Evolutionary conservation across 2,797 vertebrate genomes (phyloP).

Genomic region (Pampus argenteus): DNA sequence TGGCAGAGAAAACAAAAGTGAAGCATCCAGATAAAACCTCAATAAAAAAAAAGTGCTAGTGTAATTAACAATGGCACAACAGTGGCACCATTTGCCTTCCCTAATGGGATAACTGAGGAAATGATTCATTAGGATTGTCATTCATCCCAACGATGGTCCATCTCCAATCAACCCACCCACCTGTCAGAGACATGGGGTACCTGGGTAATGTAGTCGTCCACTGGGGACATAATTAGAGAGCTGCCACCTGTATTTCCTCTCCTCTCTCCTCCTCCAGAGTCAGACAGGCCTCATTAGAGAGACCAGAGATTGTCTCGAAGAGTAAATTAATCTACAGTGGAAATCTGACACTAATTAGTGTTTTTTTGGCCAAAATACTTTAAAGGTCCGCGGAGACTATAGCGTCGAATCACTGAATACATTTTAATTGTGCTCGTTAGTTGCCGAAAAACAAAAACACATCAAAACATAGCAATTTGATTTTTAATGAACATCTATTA

Average conservation of each 20-base stretch:
- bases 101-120: conserved; percentile 47
- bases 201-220: conserved; percentile 83
- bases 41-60: not conserved
- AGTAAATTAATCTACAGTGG: conserved; percentile 76
- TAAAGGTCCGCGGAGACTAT: conserved; percentile 66
- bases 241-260: conserved; percentile 75
- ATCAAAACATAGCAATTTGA: conserved; percentile 69
- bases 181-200: conserved; percentile 71
- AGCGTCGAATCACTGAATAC: conserved; percentile 58
- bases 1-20: conserved; percentile 21
- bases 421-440: conserved; percentile 76
- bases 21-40: conserved; percentile 9
- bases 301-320: conserved; percentile 41
- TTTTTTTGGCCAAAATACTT: conserved; percentile 73
- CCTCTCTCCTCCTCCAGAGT: conserved; percentile 58
- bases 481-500: conserved; percentile 76
- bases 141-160: conserved; percentile 56
- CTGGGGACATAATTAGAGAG: conserved; percentile 81
- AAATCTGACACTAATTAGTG: conserved; percentile 82
- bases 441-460: conserved; percentile 70
- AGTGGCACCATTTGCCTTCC: conserved; percentile 20
- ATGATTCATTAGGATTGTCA: conserved; percentile 64
- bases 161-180: conserved; percentile 60
- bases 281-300: conserved; percentile 74
- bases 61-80: conserved; percentile 41